These are phyloP conservation scores for Smithornis capensis DNA, from an alignment of 2,113 vertebrate genomes.

Conservation along the genomic window DNA sequence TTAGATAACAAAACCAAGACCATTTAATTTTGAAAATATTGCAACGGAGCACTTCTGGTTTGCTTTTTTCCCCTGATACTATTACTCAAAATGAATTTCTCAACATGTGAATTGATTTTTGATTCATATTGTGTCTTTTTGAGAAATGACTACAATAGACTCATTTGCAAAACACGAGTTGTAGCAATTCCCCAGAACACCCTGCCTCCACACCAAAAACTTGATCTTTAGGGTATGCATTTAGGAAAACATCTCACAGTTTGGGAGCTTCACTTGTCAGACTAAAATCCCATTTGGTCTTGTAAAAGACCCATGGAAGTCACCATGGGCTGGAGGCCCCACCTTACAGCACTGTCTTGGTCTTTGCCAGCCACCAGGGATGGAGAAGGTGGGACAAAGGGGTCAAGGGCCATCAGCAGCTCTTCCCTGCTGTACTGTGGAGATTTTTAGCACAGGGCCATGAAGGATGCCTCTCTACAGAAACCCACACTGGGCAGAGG, in stretches of 20 bases:
- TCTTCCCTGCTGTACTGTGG: background rate
- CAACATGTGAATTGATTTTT: conserved; percentile 23
- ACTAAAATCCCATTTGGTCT: background rate
- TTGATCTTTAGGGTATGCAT: background rate
- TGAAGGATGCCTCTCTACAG: background rate
- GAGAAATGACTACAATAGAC: background rate
- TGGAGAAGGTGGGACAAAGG: background rate
- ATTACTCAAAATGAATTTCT: background rate
- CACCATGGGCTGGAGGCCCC: background rate
- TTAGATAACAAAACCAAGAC: background rate
- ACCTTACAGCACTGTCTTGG: background rate
- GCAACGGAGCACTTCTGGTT: background rate
- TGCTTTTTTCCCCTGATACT: background rate
- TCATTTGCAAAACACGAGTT: background rate
- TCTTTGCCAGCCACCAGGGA: background rate
- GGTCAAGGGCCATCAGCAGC: background rate
- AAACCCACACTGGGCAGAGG: background rate
- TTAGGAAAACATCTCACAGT: background rate
- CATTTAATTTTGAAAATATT: conserved; percentile 1
- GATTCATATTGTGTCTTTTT: background rate
- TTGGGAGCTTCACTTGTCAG: background rate
- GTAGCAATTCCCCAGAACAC: background rate
- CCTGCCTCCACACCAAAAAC: background rate
- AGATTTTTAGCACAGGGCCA: background rate
- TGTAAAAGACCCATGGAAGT: background rate